phyloP scores from a whole-genome alignment of 2,113 vertebrate species.

The Chionis minor region DNA sequence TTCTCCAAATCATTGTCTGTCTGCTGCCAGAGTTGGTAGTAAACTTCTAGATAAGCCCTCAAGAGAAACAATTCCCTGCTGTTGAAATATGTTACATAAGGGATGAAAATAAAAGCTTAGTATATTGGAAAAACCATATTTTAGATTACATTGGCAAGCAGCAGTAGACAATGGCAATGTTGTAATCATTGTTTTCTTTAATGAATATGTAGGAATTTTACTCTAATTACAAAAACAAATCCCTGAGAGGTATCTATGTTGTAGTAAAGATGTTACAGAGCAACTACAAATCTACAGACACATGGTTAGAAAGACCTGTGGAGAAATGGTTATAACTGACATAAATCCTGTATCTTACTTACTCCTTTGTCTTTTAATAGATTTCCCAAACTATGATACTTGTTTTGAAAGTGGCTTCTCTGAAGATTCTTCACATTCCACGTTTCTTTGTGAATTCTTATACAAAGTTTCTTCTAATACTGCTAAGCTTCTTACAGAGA shows the following conservation, averaged over 20 bases:
- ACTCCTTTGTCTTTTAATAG: slow-evolving; percentile 66
- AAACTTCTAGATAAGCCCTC: not conserved
- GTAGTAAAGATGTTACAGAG: not conserved
- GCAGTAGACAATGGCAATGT: not conserved
- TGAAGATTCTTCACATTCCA: slow-evolving; percentile 70
- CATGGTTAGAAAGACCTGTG: not conserved
- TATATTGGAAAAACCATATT: not conserved
- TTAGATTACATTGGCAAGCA: not conserved
- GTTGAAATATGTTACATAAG: not conserved
- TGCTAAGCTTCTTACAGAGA: slow-evolving; percentile 79
- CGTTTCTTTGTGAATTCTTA: slow-evolving; percentile 91
- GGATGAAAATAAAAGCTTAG: not conserved
- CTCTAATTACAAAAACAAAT: not conserved
- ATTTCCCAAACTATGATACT: slow-evolving; percentile 84
- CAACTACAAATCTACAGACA: not conserved
- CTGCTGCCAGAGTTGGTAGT: not conserved
- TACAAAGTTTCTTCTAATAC: slow-evolving; percentile 81
- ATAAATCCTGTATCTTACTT: not conserved
- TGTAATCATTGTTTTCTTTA: not conserved
- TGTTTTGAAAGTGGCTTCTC: slow-evolving; percentile 73
- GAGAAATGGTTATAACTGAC: not conserved
- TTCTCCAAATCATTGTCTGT: not conserved
- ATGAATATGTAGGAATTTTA: not conserved
- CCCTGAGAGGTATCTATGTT: not conserved
- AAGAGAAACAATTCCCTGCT: not conserved